Base-by-base conservation (phyloP, 2,113 vertebrate genomes). In the Chrysochloris asiatica region DNA sequence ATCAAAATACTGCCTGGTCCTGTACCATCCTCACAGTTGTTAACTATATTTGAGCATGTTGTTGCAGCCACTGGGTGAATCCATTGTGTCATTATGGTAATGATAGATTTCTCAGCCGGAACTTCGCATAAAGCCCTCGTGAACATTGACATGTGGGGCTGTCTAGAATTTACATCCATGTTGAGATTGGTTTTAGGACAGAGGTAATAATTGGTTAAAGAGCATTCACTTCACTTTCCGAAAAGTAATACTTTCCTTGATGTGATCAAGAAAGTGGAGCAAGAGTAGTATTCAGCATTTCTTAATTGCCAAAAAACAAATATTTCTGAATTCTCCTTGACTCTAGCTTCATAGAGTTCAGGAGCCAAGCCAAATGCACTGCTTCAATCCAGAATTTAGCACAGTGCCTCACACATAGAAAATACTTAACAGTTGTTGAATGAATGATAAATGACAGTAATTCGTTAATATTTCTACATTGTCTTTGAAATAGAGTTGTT, bases 111-210 rank as follows among this genome's bases (percentile, higher is more conserved):
- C 38, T 56, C 2, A 84, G 48, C n/a, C 63, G 52, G 3, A 19
- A 47, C 38, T 78, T 93, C 86, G 12, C 22, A 33, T 67, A 79
- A 63, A 56, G 50, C 59, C 3, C 41, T 47, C 41, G 43, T 93
- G 59, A 83, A 47, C 50, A 63, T 73, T 71, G 36, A 26, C 59
- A 50, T n/a, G n/a, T n/a, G n/a, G n/a, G n/a, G n/a, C 26, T 67
- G 6, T 83, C 38, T 86, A n/a, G 19, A 92, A 45, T 88, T 76
- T 89, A 84, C 89, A 47, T 89, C 28, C 56, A 24, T 36, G 5
- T 4, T 26, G 45, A 71, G 71, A 50, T 17, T 1, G 30, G 93
- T 52, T 85, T 71, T 43, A 72, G 65, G n/a, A 38, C 65, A 89
- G 80, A 85, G n/a, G 30, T 54, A 63, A 47, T 81, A 92, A 56